Percentiles rank a stretch among this genome's conserved stretches.
These are phyloP conservation scores for Ecdyonurus torrentis DNA, from an alignment of 2,888 invertebrate genomes.

Conservation along the genomic window DNA sequence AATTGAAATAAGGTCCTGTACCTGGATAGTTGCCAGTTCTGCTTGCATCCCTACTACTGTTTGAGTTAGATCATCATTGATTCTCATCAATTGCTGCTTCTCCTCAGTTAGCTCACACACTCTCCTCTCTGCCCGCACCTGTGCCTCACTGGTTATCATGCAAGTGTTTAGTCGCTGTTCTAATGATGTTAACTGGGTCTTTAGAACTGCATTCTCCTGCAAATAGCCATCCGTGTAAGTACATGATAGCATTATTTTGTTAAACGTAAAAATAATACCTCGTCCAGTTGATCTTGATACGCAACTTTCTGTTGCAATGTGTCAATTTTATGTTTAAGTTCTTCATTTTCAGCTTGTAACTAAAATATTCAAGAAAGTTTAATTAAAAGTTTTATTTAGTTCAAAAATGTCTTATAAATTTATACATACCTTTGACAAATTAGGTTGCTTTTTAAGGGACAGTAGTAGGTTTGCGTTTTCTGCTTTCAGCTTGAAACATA, in stretches of 20 bases:
- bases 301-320: not conserved
- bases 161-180: constrained; percentile 2
- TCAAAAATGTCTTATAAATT: no score
- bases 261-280: not conserved
- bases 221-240: not conserved
- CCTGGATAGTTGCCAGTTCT: not conserved
- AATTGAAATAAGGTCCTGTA: not conserved
- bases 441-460: no score
- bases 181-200: constrained; percentile 7
- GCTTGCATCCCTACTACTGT: not conserved
- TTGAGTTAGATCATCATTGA: not conserved
- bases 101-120: not conserved
- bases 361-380: not conserved
- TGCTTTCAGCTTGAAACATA: constrained; percentile 17
- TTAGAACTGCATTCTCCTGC: constrained; percentile 8
- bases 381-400: not conserved
- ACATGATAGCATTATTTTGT: not conserved
- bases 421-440: no score
- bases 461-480: constrained; percentile 19
- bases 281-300: not conserved
- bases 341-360: constrained; percentile 9
- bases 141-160: constrained; percentile 5
- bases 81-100: not conserved
- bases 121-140: not conserved
- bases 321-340: constrained; percentile 2